A percentile compares a stretch with the other conserved stretches of the same genome.
phyloP scores from a whole-genome alignment of 2,888 invertebrate species.

The Eupithecia subumbrata region DNA sequence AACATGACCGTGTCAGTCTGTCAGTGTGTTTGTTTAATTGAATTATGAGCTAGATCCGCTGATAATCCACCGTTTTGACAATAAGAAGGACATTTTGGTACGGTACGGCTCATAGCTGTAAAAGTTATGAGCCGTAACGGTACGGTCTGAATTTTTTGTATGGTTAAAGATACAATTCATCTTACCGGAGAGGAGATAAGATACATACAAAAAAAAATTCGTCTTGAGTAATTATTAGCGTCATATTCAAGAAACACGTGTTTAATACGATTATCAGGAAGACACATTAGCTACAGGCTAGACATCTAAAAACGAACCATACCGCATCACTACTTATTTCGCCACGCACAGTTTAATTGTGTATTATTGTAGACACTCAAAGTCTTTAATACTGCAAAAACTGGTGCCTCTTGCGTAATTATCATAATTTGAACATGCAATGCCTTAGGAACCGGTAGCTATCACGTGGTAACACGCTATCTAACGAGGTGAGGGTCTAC shows the following conservation, averaged over 20 bases:
- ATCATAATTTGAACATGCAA: slow-evolving; percentile 61
- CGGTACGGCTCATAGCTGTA: not conserved
- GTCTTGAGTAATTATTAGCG: not conserved
- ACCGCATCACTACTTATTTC: slow-evolving; percentile 18
- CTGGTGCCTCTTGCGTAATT: slow-evolving; percentile 46
- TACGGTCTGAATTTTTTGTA: not conserved
- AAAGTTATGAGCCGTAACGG: slow-evolving; percentile 3
- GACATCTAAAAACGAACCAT: not conserved
- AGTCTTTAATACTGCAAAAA: slow-evolving; percentile 30
- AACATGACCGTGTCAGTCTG: slow-evolving; percentile 52
- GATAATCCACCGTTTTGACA: slow-evolving; percentile 43
- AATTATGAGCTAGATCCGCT: slow-evolving; percentile 48
- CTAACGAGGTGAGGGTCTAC: slow-evolving; percentile 74
- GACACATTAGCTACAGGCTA: not conserved
- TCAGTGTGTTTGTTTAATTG: slow-evolving; percentile 54
- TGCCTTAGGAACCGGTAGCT: slow-evolving; percentile 37
- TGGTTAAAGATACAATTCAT: not conserved
- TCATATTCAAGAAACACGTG: not conserved
- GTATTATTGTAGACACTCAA: slow-evolving; percentile 21
- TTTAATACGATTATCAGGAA: not conserved
- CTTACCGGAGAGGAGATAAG: not conserved
- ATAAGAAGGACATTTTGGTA: slow-evolving; percentile 28
- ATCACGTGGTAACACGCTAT: slow-evolving; percentile 35
- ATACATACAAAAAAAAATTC: not conserved
- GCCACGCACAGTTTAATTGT: slow-evolving; percentile 33